Evolutionary conservation across 2,797 vertebrate genomes (phyloP).

Genomic region (Chiroxiphia lanceolata): DNA sequence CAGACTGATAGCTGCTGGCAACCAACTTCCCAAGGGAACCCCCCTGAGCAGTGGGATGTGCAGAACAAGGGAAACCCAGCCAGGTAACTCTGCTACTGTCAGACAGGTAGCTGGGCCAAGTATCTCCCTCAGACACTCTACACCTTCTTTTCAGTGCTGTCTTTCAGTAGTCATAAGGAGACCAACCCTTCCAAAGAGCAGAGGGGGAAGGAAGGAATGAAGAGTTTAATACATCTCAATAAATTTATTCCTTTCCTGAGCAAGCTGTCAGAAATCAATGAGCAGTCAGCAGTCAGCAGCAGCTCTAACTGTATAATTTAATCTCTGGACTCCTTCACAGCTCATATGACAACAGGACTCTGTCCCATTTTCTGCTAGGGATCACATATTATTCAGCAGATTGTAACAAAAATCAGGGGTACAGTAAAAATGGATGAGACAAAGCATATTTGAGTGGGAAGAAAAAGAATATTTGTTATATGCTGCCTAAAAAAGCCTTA

Average conservation of each 20-base stretch:
- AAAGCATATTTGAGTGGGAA: neutral
- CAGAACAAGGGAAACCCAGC: neutral
- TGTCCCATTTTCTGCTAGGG: neutral
- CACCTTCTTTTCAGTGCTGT: neutral
- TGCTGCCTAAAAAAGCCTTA: neutral
- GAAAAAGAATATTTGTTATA: neutral
- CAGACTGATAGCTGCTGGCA: neutral
- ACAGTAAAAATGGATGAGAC: neutral
- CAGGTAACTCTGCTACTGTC: neutral
- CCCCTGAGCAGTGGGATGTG: neutral
- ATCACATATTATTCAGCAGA: neutral
- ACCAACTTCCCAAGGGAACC: neutral
- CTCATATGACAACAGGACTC: neutral
- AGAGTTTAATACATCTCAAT: neutral
- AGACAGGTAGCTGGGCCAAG: neutral
- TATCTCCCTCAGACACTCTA: neutral
- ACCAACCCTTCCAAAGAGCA: neutral
- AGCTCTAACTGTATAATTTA: conserved; percentile 1
- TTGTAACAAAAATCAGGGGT: neutral
- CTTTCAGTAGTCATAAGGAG: neutral
- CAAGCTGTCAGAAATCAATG: conserved; percentile 29
- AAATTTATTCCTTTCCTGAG: neutral
- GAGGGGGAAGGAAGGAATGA: neutral
- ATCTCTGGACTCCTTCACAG: neutral
- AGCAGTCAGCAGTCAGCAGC: neutral